Evolutionary conservation across 2,797 vertebrate species (phyloP), one percentile per base, ranked within the genome.

Genomic region (Rhynchonycteris naso): DNA sequence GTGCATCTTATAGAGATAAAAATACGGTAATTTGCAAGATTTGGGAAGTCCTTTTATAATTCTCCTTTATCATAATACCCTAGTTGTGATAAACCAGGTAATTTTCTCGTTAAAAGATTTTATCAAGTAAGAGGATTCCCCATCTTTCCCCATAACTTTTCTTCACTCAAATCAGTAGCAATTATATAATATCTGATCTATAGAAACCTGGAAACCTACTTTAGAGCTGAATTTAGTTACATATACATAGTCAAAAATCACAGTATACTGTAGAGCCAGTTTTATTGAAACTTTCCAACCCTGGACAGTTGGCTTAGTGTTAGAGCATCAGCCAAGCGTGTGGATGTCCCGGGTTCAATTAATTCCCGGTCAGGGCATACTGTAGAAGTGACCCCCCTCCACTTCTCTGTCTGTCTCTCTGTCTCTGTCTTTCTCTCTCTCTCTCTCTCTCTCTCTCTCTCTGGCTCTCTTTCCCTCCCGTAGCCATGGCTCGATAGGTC

Each of bases 1-100:
- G 43, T 43, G 43, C 43, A 43, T 43, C 43, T 43, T 43, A 43
- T 43, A 7, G 43, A 43, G 43, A 5, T 4, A 43, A 43, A 43
- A 43, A 43, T 43, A 43, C 43, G 43, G n/a, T 93, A 74, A 91
- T 78, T 96, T 47, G 66, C 7, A 82, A 90, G 33, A 74, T 91
- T 93, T 78, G n/a, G 7, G 82, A 71, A 72, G 1, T 92, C 21
- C n/a, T 95, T 90, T 69, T 92, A 83, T 13, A 89, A 4, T 91
- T 95, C 18, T 84, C 52, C 83, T 88, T 91, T 81, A 90, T 84
- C 54, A 91, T 9, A 69, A 8, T 86, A 56, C 52, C 80, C 43
- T 69, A 16, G 22, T 52, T 63, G 19, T 83, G 18, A 82, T 89
- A 86, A 89, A 86, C 63, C 35, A n/a, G 61, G 47, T 82, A 33